Evolutionary conservation across 2,113 vertebrate species (phyloP).

Genomic region (Hippoglossus stenolepis): DNA sequence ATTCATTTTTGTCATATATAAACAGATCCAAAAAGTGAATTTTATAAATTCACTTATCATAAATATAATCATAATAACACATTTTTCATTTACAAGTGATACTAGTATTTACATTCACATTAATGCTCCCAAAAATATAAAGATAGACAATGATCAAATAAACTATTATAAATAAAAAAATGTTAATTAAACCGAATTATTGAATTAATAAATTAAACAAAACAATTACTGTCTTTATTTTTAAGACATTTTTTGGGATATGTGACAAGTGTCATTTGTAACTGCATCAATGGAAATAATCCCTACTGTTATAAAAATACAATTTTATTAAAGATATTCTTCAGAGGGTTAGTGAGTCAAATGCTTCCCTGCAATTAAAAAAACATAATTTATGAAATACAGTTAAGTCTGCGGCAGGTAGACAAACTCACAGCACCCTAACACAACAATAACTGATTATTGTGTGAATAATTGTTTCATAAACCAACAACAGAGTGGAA

Average conservation of each 20-base stretch:
- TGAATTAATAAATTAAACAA: no score
- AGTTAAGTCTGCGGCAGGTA: background rate
- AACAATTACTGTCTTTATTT: background rate
- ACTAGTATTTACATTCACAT: background rate
- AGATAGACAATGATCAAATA: background rate
- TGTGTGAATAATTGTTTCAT: conserved; percentile 25
- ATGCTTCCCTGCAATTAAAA: background rate
- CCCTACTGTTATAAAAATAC: background rate
- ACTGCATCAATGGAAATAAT: conserved; percentile 1
- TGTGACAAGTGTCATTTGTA: background rate
- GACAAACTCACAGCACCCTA: background rate
- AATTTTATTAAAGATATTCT: background rate
- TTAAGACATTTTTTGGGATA: background rate
- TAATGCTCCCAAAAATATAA: background rate
- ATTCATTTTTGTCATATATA: background rate
- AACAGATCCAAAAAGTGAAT: background rate
- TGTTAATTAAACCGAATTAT: background rate
- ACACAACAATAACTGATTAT: conserved; percentile 30
- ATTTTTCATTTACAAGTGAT: background rate
- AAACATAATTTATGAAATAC: background rate
- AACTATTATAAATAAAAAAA: background rate
- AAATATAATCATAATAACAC: background rate
- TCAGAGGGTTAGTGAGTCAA: background rate
- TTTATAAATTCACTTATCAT: background rate
- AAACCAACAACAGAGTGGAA: conserved; percentile 18